Percentiles rank a stretch among this genome's conserved stretches.
Evolutionary conservation across 2,113 vertebrate genomes (phyloP).

Genomic region (Ceyx melanurus): DNA sequence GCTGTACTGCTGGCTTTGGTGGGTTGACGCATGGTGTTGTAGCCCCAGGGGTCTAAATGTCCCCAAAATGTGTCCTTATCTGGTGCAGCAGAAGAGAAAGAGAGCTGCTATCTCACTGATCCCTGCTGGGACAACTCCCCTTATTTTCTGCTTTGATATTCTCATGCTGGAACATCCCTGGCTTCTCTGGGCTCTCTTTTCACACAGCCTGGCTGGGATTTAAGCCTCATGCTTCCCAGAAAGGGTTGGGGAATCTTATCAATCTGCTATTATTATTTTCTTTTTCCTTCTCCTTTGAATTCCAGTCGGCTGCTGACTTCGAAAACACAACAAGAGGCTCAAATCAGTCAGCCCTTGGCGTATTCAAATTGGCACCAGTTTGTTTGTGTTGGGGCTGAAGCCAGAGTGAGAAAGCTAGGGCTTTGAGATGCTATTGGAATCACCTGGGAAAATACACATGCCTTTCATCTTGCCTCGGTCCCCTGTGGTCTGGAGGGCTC

Average conservation of each 20-base stretch:
- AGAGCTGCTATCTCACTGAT: background rate
- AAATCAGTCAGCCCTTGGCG: background rate
- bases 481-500: background rate
- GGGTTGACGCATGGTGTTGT: background rate
- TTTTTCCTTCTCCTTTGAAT: conserved; percentile 46
- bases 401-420: conserved; percentile 26
- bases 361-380: conserved; percentile 44
- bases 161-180: background rate
- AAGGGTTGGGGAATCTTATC: conserved; percentile 27
- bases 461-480: conserved; percentile 47
- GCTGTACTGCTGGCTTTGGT: background rate
- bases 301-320: conserved; percentile 1
- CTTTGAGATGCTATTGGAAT: conserved; percentile 62
- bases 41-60: background rate
- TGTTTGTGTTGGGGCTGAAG: conserved; percentile 64
- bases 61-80: background rate
- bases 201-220: background rate
- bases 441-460: conserved; percentile 71
- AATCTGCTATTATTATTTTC: conserved; percentile 40
- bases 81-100: background rate
- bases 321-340: conserved; percentile 36
- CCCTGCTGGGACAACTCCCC: background rate
- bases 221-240: background rate
- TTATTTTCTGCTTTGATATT: background rate
- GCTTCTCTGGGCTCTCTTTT: background rate